Evolutionary conservation across 2,888 invertebrate genomes (phyloP).

Genomic region (Tinea trinotella): DNA sequence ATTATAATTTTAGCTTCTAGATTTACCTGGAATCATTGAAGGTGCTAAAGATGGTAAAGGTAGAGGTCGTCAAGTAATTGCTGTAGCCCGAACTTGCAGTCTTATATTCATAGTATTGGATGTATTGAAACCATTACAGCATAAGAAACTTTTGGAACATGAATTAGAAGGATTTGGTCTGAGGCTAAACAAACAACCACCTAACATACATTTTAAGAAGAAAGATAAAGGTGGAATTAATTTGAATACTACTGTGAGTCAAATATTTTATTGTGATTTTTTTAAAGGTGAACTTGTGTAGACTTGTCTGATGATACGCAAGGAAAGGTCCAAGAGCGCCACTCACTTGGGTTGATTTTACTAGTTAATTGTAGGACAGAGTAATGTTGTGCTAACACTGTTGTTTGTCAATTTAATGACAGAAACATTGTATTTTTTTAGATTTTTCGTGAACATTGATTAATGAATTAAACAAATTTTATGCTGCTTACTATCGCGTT

Average conservation of each 20-base stretch:
- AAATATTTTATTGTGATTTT: too few relatives aligned
- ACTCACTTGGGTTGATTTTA: too few relatives aligned
- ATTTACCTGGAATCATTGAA: constrained; percentile 99
- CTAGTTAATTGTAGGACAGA: too few relatives aligned
- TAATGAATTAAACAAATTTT: too few relatives aligned
- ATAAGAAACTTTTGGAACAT: constrained; percentile 96
- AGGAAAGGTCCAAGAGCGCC: too few relatives aligned
- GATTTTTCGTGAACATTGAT: too few relatives aligned
- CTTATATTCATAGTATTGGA: constrained; percentile 98
- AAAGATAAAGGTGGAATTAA: constrained; percentile 99
- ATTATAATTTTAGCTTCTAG: constrained; percentile 83
- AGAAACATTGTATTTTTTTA: too few relatives aligned
- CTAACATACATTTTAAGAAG: constrained; percentile 94
- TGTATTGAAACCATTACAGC: constrained; percentile 96
- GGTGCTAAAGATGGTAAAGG: constrained; percentile 99
- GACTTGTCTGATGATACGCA: too few relatives aligned
- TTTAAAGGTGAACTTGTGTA: too few relatives aligned
- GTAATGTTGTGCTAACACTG: too few relatives aligned
- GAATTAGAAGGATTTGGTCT: constrained; percentile 99
- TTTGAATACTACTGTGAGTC: constrained; percentile 87
- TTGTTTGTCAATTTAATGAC: too few relatives aligned
- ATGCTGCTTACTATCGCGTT: too few relatives aligned
- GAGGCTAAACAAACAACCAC: constrained; percentile 95
- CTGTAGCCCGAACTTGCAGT: constrained; percentile 98
- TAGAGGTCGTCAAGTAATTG: constrained; percentile 98